Evolutionary conservation across 2,888 invertebrate species (phyloP).

Genomic region (Amblyjoppa proteus): DNA sequence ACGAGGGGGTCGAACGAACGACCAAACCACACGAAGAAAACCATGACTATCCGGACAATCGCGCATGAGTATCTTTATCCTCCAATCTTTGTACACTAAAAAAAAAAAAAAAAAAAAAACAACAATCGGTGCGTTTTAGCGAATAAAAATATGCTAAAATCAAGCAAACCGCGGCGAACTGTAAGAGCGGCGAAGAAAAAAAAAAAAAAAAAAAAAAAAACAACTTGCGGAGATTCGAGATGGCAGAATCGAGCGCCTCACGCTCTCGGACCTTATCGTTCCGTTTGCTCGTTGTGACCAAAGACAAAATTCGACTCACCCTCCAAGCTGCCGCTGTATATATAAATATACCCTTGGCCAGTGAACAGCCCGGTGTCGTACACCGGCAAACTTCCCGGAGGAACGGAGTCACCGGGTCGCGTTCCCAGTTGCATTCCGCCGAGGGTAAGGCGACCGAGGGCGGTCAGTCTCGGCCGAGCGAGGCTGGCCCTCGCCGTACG

Average conservation of each 20-base stretch:
- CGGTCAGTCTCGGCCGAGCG: slow-evolving; percentile 1
- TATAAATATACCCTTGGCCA: slow-evolving; percentile 3
- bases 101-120: not conserved
- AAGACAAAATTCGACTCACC: slow-evolving; percentile 2
- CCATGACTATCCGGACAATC: slow-evolving; percentile 10
- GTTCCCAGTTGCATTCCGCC: slow-evolving; percentile 36
- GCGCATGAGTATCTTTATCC: not conserved
- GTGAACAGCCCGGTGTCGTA: not conserved
- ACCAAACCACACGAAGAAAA: slow-evolving; percentile 35
- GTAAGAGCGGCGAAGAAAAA: not conserved
- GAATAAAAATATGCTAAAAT: slow-evolving; percentile 15
- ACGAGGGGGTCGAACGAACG: slow-evolving; percentile 23
- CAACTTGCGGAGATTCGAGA: slow-evolving; percentile 8
- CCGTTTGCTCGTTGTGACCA: not conserved
- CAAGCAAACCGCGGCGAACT: not conserved
- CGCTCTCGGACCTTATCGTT: slow-evolving; percentile 2
- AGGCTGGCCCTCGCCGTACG: slow-evolving; percentile 4
- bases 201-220: not conserved
- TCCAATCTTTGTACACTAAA: not conserved
- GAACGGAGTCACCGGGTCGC: slow-evolving; percentile 42
- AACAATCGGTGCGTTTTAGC: not conserved
- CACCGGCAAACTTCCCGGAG: slow-evolving; percentile 21
- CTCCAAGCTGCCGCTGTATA: not conserved
- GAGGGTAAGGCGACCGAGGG: slow-evolving; percentile 19
- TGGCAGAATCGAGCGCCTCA: not conserved